Evolutionary conservation across 2,113 vertebrate species (phyloP), one percentile per base, ranked within the genome.

Genomic region (Eretmodus cyanostictus): DNA sequence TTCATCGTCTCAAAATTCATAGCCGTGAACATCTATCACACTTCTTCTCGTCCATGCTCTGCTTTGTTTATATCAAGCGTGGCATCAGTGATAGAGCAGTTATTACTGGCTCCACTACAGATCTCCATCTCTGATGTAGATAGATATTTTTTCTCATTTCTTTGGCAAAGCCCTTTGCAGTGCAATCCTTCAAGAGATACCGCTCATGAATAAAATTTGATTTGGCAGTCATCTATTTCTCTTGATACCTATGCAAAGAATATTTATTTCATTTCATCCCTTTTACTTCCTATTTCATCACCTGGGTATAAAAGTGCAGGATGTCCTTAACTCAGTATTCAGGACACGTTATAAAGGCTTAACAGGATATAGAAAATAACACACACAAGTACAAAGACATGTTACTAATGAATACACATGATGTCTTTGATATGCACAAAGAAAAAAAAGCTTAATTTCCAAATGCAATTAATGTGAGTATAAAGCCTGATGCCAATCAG

Each of bases 281-380:
- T 81, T 90, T 90, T 81, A 71, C 82, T 13, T 86, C 84, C 83
- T 31, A 55, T 91, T 90, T 86, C 88, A 91, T 93, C 91, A 91
- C 38, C 84, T 84, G 45, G 11, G 14, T 68, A 55, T 86, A 29
- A 90, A 87, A 89, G 13, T 19, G 3, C 9, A 31, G 19, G 29
- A 14, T 78, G 38, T 38, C 78, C 40, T 87, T 12, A 7, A 76
- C 36, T 82, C 27, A 76, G 24, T 76, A 86, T 84, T 79, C 57
- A 73, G 38, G 54, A 80, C 73, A 9, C 22, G 24, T 29, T 80
- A 84, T 47, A 78, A 78, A 84, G 29, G 61, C 81, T 82, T 29
- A 54, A n/a, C n/a, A 24, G 53, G 47, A 86, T 8, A 84, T 24
- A 6, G 1, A 34, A 12, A 68, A 45, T 45, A 68, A 83, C 17